A percentile compares a stretch with the other conserved stretches of the same genome.
Evolutionary conservation across 2,113 vertebrate genomes (phyloP).

Genomic region (Poicephalus gulielmi): DNA sequence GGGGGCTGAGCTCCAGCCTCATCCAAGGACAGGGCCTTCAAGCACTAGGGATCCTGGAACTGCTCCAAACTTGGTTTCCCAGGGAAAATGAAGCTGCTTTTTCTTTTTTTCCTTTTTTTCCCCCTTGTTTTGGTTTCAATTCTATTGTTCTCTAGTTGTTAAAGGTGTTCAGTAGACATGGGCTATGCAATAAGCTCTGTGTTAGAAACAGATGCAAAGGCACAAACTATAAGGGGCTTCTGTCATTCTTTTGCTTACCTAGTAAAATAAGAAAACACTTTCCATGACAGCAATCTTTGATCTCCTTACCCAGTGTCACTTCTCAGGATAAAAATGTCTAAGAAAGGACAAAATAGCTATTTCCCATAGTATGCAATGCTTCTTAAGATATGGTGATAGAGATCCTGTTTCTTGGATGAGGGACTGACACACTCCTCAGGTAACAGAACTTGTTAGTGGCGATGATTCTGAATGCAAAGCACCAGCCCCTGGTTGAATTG

Average conservation of each 20-base stretch:
- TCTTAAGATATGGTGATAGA: neutral
- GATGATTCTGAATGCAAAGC: neutral
- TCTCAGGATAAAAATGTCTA: neutral
- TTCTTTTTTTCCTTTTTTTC: too few species aligned
- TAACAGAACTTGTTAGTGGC: neutral
- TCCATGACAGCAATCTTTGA: neutral
- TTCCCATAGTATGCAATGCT: neutral
- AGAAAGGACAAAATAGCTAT: neutral
- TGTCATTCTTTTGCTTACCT: neutral
- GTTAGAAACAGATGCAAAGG: neutral
- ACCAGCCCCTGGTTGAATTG: rapidly evolving
- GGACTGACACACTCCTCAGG: neutral
- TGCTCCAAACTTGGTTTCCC: neutral
- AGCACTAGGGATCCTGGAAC: neutral
- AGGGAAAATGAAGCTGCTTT: neutral
- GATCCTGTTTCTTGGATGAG: rapidly evolving
- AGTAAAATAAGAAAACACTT: neutral
- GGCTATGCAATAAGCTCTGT: neutral
- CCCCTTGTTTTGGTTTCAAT: neutral
- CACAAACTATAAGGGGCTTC: neutral
- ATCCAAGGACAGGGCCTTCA: neutral
- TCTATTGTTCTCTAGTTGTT: neutral
- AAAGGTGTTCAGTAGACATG: neutral
- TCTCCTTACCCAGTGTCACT: neutral
- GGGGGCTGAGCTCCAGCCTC: neutral